These are phyloP conservation scores for Mimas tiliae DNA, from an alignment of 2,888 invertebrate species.

Conservation along the genomic window DNA sequence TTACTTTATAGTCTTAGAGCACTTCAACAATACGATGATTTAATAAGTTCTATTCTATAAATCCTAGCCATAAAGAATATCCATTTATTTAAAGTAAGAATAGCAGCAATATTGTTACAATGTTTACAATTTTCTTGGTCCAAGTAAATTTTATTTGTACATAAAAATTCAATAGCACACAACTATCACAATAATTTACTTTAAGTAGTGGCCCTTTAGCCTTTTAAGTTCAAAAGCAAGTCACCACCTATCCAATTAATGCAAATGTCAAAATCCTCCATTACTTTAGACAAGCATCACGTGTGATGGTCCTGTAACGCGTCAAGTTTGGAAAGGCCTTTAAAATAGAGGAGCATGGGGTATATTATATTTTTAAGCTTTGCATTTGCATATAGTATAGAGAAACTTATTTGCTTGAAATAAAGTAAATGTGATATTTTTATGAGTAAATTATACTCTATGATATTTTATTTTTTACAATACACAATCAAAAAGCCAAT, in stretches of 20 bases:
- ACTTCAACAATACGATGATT: no score
- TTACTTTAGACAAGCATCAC: constrained; percentile 17
- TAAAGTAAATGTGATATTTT: no score
- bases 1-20: no score
- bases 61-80: no score
- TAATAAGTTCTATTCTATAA: no score
- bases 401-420: no score
- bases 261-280: constrained; percentile 24
- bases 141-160: neutral
- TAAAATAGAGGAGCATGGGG: neutral
- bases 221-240: constrained; percentile 19
- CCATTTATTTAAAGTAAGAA: neutral
- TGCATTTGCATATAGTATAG: neutral
- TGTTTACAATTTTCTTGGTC: neutral
- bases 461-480: no score
- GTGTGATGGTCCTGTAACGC: constrained; percentile 10
- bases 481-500: no score
- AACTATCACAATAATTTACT: constrained; percentile 13
- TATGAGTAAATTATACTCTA: no score
- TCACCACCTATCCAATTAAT: constrained; percentile 24
- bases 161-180: constrained; percentile 19
- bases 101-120: neutral
- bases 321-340: constrained; percentile 16
- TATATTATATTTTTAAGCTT: neutral
- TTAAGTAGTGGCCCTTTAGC: constrained; percentile 14